Evolutionary conservation across 2,888 invertebrate genomes (phyloP).

Genomic region (Apantesis nais): DNA sequence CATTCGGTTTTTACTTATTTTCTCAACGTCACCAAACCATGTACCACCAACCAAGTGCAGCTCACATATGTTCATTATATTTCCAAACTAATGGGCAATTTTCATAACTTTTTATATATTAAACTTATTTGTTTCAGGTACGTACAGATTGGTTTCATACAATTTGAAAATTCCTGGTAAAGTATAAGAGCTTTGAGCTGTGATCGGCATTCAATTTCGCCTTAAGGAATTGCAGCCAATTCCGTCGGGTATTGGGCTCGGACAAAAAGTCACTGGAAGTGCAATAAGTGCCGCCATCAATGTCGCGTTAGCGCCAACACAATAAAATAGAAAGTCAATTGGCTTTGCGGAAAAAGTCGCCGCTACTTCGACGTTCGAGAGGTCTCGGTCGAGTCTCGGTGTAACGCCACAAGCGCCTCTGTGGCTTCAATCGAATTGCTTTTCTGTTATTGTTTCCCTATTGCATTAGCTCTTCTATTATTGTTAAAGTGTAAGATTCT

Average conservation of each 20-base stretch:
- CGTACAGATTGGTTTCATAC: conserved; percentile 38
- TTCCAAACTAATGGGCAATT: conserved; percentile 5
- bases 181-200: conserved; percentile 48
- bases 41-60: too few relatives aligned
- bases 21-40: too few relatives aligned
- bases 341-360: conserved; percentile 62
- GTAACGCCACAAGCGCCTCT: conserved; percentile 30
- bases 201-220: conserved; percentile 64
- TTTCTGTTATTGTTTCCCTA: conserved; percentile 43
- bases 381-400: conserved; percentile 29
- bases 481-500: conserved; percentile 18
- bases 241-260: conserved; percentile 55
- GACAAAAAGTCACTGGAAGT: conserved; percentile 72
- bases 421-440: conserved; percentile 35
- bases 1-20: background rate
- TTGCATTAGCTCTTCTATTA: conserved; percentile 33
- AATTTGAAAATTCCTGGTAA: conserved; percentile 32
- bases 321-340: conserved; percentile 82
- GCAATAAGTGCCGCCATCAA: conserved; percentile 83
- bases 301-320: conserved; percentile 80
- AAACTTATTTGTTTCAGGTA: conserved; percentile 65
- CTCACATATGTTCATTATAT: background rate
- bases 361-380: conserved; percentile 40
- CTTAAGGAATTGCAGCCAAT: conserved; percentile 58
- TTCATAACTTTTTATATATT: conserved; percentile 22